A percentile compares a stretch with the other conserved stretches of the same genome.
Evolutionary conservation across 2,888 invertebrate species (phyloP).

Genomic region (Eupithecia inturbata): DNA sequence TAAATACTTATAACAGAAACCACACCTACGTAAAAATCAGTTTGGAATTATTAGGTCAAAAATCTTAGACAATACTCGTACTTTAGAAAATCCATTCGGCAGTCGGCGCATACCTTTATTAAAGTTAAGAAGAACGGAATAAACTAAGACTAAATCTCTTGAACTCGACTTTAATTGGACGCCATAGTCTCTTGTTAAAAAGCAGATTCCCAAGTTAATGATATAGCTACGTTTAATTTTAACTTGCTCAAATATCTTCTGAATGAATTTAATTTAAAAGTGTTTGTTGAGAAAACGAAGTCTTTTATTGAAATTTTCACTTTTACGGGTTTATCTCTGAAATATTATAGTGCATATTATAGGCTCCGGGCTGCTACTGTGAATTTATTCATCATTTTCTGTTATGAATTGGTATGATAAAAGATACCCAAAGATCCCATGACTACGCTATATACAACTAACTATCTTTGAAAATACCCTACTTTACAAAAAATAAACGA

Average conservation of each 20-base stretch:
- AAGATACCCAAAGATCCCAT: no score
- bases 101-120: constrained; percentile 20
- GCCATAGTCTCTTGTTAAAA: constrained; percentile 34
- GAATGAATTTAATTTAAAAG: constrained; percentile 12
- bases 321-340: not conserved
- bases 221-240: constrained; percentile 26
- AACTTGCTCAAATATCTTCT: constrained; percentile 14
- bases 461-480: no score
- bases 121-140: constrained; percentile 21
- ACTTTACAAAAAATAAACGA: no score
- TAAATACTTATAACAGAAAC: not conserved
- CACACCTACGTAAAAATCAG: not conserved
- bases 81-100: not conserved
- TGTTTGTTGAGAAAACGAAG: not conserved
- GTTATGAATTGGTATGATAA: no score
- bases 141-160: constrained; percentile 28
- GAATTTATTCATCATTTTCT: no score
- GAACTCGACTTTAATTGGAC: constrained; percentile 32
- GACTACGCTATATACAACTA: no score
- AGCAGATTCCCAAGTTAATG: constrained; percentile 29
- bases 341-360: no score
- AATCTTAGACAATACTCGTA: not conserved
- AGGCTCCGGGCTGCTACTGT: no score
- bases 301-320: constrained; percentile 1
- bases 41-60: not conserved